Conservation (phyloP, 2,888 invertebrate genomes). For the Suillia variegata region DNA sequence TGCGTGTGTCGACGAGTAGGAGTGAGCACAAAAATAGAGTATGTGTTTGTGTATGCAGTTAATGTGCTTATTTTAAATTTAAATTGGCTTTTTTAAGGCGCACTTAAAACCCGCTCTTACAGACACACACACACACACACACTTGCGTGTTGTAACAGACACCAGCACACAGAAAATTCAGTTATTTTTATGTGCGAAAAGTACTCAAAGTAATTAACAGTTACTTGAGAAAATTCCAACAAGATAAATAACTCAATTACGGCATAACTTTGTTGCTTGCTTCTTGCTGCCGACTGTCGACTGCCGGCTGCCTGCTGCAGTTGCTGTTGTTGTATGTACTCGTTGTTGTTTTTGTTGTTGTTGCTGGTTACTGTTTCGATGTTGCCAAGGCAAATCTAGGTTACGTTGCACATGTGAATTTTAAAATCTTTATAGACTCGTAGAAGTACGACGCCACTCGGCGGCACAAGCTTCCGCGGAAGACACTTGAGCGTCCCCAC, state of each 20-base stretch:
- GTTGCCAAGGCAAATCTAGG: neutral
- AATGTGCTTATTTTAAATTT: constrained; percentile 54
- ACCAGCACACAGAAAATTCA: neutral
- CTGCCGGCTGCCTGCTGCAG: neutral
- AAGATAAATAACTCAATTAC: constrained; percentile 52
- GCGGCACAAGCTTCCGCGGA: too few relatives aligned
- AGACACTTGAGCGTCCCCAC: too few relatives aligned
- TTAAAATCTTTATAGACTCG: too few relatives aligned
- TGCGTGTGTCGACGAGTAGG: too few relatives aligned
- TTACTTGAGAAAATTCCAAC: constrained; percentile 42
- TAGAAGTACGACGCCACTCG: too few relatives aligned
- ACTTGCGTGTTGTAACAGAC: constrained; percentile 17
- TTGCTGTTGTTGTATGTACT: neutral
- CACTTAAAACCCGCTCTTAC: neutral
- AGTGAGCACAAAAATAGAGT: neutral
- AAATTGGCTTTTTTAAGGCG: constrained; percentile 42
- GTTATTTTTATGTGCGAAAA: constrained; percentile 28
- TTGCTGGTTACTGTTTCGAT: neutral
- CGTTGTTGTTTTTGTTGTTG: too few relatives aligned
- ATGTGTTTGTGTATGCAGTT: constrained; percentile 42
- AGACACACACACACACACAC: neutral
- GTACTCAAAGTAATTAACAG: constrained; percentile 41
- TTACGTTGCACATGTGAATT: too few relatives aligned
- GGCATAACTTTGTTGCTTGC: neutral
- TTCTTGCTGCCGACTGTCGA: neutral